Percentiles rank a stretch among this genome's conserved stretches.
Conservation (phyloP, 1,140 invertebrate species). For the Chironomus tepperi region DNA sequence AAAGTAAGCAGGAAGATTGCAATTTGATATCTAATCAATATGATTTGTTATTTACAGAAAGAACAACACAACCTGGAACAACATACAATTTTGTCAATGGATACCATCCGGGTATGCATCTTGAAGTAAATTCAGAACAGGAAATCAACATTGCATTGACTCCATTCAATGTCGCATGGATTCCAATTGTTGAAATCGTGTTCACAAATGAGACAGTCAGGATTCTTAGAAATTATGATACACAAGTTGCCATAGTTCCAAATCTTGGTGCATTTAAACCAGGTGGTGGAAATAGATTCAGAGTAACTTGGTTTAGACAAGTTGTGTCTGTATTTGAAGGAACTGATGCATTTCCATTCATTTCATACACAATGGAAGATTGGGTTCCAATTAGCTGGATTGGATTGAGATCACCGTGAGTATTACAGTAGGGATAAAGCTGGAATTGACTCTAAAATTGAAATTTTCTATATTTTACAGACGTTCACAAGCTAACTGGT, state of each 20-base stretch:
- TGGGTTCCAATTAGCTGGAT: neutral
- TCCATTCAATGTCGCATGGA: neutral
- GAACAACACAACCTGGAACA: neutral
- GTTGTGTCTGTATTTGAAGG: neutral
- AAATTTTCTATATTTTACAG: no score
- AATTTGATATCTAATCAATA: no score
- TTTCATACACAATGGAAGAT: neutral
- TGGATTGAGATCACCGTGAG: neutral
- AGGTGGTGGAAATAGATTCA: neutral
- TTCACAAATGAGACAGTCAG: neutral
- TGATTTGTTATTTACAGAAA: neutral
- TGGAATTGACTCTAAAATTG: no score
- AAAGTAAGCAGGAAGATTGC: neutral
- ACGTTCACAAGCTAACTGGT: no score
- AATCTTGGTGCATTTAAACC: neutral
- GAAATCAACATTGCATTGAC: neutral
- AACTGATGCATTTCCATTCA: neutral
- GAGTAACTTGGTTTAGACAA: neutral
- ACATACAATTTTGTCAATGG: neutral
- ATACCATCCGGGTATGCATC: neutral
- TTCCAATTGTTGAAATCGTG: neutral
- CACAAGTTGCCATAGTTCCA: neutral
- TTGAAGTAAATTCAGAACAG: neutral
- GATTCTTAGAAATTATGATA: neutral
- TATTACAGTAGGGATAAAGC: no score